Percentiles rank a stretch among this genome's conserved stretches.
Evolutionary conservation across 1,140 invertebrate species (phyloP).

Genomic region (Stenopsyche tienmushanensis): DNA sequence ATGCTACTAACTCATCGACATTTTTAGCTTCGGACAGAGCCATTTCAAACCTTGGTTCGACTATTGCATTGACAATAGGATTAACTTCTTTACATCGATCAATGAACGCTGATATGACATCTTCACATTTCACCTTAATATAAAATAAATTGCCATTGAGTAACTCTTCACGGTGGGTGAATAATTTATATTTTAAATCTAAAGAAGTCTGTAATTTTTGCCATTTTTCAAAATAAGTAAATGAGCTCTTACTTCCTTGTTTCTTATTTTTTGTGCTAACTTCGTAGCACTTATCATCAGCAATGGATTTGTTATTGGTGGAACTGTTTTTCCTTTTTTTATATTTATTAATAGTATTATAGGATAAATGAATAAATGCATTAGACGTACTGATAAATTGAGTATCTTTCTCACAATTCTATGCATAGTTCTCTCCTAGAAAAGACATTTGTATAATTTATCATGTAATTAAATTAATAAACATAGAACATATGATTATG

Average conservation of each 20-base stretch:
- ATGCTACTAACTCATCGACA: constrained; percentile 53
- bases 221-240: background rate
- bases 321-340: constrained; percentile 55
- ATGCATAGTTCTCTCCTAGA: too few species aligned
- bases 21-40: constrained; percentile 62
- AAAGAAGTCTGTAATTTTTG: background rate
- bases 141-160: background rate
- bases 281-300: constrained; percentile 62
- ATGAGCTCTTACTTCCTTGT: constrained; percentile 55
- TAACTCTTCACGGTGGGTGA: background rate
- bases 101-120: constrained; percentile 65
- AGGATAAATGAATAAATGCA: constrained; percentile 50
- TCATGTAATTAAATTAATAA: too few species aligned
- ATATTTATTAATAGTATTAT: constrained; percentile 50
- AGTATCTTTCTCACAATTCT: too few species aligned
- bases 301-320: constrained; percentile 60
- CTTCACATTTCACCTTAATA: constrained; percentile 55
- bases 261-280: constrained; percentile 61
- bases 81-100: constrained; percentile 66
- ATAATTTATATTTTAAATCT: background rate
- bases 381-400: too few species aligned
- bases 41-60: constrained; percentile 63
- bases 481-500: too few species aligned
- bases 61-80: constrained; percentile 68
- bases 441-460: too few species aligned